Base-by-base conservation (phyloP, 2,797 vertebrate genomes). In the Manis javanica region DNA sequence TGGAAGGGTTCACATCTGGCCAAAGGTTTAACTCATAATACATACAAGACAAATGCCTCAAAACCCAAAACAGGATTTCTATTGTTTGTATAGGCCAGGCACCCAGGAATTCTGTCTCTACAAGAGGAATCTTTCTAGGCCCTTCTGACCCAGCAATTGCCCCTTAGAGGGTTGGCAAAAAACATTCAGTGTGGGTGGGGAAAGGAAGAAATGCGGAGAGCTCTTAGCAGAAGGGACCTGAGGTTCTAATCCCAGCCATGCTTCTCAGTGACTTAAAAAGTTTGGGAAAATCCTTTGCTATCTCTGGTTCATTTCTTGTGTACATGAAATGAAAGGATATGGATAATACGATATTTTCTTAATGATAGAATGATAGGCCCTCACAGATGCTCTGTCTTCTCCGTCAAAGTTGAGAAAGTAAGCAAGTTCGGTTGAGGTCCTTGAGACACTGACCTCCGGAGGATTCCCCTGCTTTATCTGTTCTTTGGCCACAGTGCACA, bases 1-100 rank as follows among this genome's bases (percentile, higher is more conserved):
- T 91, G 74, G 21, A 64, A 95, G 39, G 7, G 9, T 61, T 92
- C 34, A n/a, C 29, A 37, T 77, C 63, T 7, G 12, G 37, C 37
- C 49, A 64, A 31, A 77, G 69, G n/a, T 72, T 93, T 96, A 82
- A 95, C 68, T 86, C 66, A 78, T 93, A 42, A 91, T 37, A 31
- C 46, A 59, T 57, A 64, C 10, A 72, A 63, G 66, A 91, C 49
- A 68, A 86, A 95, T 84, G 15, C 61, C 61, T 86, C 42, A 64
- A 69, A 34, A 23, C 10, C 8, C 51, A 49, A 74, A 34, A 24
- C 53, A 7, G 34, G 26, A 51, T 64, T 46, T 8, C 24, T 37
- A 26, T 10, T 12, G 11, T 84, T 51, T 94, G 63, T 87, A 13
- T 3, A 42, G 39, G n/a, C 5, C 39, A 12, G n/a, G 64, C 66